A percentile compares a stretch with the other conserved stretches of the same genome.
Conservation (phyloP, 64 coral and sea anemone genomes). For the Stichodactyla helianthus region DNA sequence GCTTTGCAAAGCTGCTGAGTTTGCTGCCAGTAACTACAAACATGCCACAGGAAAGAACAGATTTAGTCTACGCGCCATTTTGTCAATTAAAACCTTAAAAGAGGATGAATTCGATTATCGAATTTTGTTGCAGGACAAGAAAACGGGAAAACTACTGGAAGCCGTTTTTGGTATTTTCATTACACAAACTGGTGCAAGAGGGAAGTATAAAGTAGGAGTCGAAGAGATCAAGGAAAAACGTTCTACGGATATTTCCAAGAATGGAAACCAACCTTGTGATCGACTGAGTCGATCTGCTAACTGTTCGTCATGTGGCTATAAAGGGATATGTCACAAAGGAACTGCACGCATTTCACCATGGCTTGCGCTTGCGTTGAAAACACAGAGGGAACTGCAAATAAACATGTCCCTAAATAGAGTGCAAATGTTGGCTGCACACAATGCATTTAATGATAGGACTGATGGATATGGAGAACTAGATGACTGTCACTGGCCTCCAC, state of each 20-base stretch:
- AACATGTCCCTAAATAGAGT: slow-evolving; percentile 48
- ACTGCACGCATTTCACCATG: slow-evolving; percentile 44
- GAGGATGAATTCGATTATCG: slow-evolving; percentile 28
- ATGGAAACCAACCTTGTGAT: slow-evolving; percentile 51
- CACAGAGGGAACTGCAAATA: slow-evolving; percentile 68
- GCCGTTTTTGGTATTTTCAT: slow-evolving; percentile 13
- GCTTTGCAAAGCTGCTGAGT: slow-evolving; percentile 73
- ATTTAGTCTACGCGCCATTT: slow-evolving; percentile 43
- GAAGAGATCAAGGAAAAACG: slow-evolving; percentile 19
- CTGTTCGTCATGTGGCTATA: slow-evolving; percentile 53
- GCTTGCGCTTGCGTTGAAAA: slow-evolving; percentile 85
- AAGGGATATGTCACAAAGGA: slow-evolving; percentile 68
- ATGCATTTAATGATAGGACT: slow-evolving; percentile 76
- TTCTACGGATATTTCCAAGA: neutral
- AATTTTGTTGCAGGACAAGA: slow-evolving; percentile 43
- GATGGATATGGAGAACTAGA: slow-evolving; percentile 74
- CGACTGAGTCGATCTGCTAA: slow-evolving; percentile 62
- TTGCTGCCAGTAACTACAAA: slow-evolving; percentile 47
- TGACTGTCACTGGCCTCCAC: slow-evolving; percentile 84
- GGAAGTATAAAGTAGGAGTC: slow-evolving; percentile 14
- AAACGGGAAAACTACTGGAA: slow-evolving; percentile 14
- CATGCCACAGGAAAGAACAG: neutral
- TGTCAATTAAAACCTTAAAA: slow-evolving; percentile 22
- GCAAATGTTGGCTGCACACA: slow-evolving; percentile 84
- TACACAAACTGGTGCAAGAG: neutral